Percentiles rank a stretch among this genome's conserved stretches.
Conservation (phyloP, 2,113 vertebrate species). For the Sprattus sprattus region DNA sequence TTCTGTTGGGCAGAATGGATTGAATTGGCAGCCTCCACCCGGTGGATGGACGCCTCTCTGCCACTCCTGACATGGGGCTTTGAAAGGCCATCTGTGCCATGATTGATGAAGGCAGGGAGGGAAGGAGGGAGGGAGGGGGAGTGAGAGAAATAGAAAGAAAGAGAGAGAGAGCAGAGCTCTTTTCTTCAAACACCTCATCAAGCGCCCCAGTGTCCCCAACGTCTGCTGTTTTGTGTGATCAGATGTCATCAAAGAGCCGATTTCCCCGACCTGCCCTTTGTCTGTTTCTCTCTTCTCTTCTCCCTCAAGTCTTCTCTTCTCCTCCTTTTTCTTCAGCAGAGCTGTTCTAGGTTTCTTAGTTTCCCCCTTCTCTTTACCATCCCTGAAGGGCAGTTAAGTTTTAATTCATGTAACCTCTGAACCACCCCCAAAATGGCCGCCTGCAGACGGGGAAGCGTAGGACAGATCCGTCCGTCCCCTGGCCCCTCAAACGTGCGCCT, state of each 20-base stretch:
- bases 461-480: background rate
- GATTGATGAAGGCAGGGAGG: slow-evolving; percentile 64
- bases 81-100: slow-evolving; percentile 74
- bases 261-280: background rate
- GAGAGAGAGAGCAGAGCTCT: slow-evolving; percentile 13
- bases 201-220: slow-evolving; percentile 26
- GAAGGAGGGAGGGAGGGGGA: slow-evolving; percentile 26
- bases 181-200: slow-evolving; percentile 13
- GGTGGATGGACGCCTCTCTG: slow-evolving; percentile 57
- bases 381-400: slow-evolving; percentile 66
- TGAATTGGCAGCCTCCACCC: slow-evolving; percentile 59
- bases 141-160: background rate
- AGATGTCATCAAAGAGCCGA: slow-evolving; percentile 18
- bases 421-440: slow-evolving; percentile 54
- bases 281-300: slow-evolving; percentile 19
- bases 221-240: slow-evolving; percentile 34
- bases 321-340: background rate
- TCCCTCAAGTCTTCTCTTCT: slow-evolving; percentile 38
- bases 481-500: background rate
- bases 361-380: slow-evolving; percentile 51
- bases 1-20: slow-evolving; percentile 54
- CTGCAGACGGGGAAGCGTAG: slow-evolving; percentile 33
- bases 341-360: background rate
- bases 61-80: slow-evolving; percentile 62
- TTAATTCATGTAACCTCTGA: slow-evolving; percentile 69